phyloP scores from a whole-genome alignment of 2,797 vertebrate species.

The Alauda arvensis region DNA sequence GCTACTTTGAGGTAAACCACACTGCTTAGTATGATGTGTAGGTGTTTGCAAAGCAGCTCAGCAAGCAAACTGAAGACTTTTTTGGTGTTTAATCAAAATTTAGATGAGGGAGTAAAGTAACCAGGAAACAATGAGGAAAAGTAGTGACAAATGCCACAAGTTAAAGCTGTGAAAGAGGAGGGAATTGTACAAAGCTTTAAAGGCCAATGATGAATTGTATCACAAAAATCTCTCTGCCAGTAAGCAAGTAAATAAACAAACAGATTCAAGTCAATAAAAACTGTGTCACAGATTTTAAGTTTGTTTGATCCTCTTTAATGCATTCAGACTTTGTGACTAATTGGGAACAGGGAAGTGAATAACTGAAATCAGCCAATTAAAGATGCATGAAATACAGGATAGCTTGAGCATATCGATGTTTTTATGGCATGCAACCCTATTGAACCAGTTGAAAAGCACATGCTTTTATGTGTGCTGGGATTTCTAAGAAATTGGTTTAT shows the following conservation, averaged over 20 bases:
- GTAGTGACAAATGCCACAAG: neutral
- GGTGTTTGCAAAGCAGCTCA: neutral
- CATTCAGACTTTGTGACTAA: constrained; percentile 8
- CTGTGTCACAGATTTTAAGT: neutral
- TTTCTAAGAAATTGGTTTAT: neutral
- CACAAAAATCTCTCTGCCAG: neutral
- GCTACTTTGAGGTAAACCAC: neutral
- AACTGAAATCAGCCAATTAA: constrained; percentile 9
- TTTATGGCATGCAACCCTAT: neutral
- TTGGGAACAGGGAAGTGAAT: neutral
- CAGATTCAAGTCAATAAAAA: neutral
- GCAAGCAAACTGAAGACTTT: neutral
- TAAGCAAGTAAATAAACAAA: neutral
- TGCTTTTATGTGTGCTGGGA: neutral
- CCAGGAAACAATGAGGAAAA: neutral
- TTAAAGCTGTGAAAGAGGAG: neutral
- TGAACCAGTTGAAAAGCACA: neutral
- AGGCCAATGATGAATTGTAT: neutral
- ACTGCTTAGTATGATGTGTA: neutral
- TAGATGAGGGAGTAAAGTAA: neutral
- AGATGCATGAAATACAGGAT: neutral
- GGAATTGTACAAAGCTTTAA: neutral
- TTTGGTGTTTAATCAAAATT: neutral
- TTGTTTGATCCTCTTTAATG: constrained; percentile 30
- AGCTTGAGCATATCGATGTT: neutral